These are phyloP conservation scores for Pica pica DNA, from an alignment of 2,113 vertebrate species.

Conservation along the genomic window DNA sequence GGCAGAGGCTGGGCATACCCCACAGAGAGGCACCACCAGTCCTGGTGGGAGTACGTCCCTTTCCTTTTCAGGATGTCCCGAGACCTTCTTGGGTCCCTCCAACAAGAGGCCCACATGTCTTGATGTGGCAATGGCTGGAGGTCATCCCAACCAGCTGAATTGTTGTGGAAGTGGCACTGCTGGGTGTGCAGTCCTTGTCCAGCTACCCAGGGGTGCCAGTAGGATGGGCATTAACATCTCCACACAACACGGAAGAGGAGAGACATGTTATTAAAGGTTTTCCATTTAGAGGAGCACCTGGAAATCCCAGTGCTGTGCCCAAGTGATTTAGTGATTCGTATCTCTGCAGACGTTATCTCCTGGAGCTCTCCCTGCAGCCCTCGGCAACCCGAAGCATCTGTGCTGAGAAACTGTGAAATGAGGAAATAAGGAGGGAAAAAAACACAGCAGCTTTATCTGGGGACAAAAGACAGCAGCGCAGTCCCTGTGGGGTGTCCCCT, in stretches of 20 bases:
- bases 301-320: background rate
- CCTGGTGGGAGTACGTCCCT: accelerated
- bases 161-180: background rate
- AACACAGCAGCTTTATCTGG: background rate
- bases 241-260: background rate
- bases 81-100: background rate
- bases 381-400: background rate
- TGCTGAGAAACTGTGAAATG: background rate
- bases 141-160: background rate
- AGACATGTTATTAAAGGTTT: background rate
- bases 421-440: background rate
- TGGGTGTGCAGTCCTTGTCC: background rate
- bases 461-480: background rate
- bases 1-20: too few species aligned
- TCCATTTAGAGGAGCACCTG: background rate
- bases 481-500: background rate
- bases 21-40: background rate
- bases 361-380: background rate
- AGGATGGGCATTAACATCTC: background rate
- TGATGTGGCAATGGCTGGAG: background rate
- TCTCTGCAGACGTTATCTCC: background rate
- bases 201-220: background rate
- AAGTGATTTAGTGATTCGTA: background rate
- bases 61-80: background rate
- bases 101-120: background rate